These are phyloP conservation scores for Mesochorus sp. DNA, from an alignment of 2,888 invertebrate species.

Conservation along the genomic window DNA sequence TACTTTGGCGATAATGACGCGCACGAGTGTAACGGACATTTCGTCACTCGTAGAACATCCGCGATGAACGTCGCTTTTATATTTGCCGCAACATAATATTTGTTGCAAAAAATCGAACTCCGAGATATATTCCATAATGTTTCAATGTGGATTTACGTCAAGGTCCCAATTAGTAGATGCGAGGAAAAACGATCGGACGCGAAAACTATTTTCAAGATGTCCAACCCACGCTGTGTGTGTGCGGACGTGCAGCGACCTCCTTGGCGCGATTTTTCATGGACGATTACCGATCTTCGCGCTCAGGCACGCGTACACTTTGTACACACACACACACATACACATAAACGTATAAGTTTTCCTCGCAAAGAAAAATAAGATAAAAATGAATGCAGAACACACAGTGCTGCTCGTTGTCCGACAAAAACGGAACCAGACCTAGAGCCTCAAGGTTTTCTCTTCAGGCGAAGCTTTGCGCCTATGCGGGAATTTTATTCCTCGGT, in stretches of 20 bases:
- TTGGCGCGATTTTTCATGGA: constrained; percentile 62
- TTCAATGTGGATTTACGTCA: not conserved
- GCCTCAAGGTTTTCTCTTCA: constrained; percentile 7
- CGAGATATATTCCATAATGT: not conserved
- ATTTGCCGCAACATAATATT: not conserved
- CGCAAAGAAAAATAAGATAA: constrained; percentile 15
- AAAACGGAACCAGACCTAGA: constrained; percentile 32
- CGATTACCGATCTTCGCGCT: constrained; percentile 65
- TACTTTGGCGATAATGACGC: constrained; percentile 57
- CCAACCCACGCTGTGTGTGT: constrained; percentile 47
- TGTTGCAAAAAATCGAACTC: not conserved
- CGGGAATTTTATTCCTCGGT: no score
- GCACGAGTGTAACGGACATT: constrained; percentile 40
- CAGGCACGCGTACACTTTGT: constrained; percentile 59
- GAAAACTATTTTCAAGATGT: constrained; percentile 31
- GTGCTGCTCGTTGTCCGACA: constrained; percentile 51
- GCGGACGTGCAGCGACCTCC: no score
- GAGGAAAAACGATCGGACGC: not conserved
- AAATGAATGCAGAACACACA: constrained; percentile 13
- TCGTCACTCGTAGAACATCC: constrained; percentile 47
- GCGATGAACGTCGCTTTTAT: not conserved
- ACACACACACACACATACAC: no score
- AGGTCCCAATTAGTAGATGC: constrained; percentile 8
- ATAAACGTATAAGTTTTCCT: constrained; percentile 4
- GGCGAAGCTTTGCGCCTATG: no score